Base-by-base conservation (phyloP, 2,888 invertebrate species). In the Mellilla xanthometata region DNA sequence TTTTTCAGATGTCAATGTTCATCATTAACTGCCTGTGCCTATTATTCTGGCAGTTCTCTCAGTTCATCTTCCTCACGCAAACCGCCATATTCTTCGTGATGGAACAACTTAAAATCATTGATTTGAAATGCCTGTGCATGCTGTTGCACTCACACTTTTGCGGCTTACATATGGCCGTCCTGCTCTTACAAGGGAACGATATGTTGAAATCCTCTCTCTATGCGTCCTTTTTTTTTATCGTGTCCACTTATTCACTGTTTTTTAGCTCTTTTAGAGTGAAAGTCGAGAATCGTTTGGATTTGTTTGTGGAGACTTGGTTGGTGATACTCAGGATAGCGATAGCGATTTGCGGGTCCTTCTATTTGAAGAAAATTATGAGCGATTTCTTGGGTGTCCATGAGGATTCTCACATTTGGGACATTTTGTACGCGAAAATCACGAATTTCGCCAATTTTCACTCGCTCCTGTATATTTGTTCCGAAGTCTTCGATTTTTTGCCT, bases 61-160 rank as follows among this genome's bases (percentile, higher is more conserved):
- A 96, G 62, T 95, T 96, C 65, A 93, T 96, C 43, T 92, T 96
- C 59, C 88, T 94, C 2, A 95, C 95, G 0, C 96, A 97, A 75
- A 90, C 93, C 0, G 77, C 94, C 3, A 93, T 95, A 2, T 90
- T 96, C 53, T 93, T 95, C 62, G 81, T 93, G 1, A 91, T 94
- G 56, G 95, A 94, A 62, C 92, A 93, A 65, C 62, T 92, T 0
- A 81, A 77, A 27, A 80, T 91, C 0, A 90, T 93, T 1, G 79
- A 90, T 6, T 59, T 79, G 0, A 83, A 86, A 45, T 60, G 78
- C 0, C 55, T 90, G 0, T 78, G 82, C 8, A 57, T 86, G 0
- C 72, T 82, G 24, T 65, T 89, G 0, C 87, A 89, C 35, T 79
- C 81, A 0, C 89, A 89, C 52, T 85, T 87, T 55, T 82, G 86